A percentile compares a stretch with the other conserved stretches of the same genome.
Conservation (phyloP, 2,113 vertebrate species). For the Malaclemys terrapin region DNA sequence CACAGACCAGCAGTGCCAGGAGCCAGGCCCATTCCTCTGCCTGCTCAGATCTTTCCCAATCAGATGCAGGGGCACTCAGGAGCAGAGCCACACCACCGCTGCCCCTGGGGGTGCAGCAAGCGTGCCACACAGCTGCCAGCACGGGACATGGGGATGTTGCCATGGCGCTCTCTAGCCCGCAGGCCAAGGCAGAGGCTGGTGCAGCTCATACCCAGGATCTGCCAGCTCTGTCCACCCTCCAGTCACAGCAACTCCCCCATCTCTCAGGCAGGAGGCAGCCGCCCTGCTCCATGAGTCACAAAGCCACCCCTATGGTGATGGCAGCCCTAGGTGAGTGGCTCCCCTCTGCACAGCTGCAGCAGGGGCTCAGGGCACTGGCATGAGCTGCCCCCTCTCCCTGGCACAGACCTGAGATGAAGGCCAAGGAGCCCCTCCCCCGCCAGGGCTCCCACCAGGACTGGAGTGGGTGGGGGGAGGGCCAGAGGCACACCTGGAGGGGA, state of each 20-base stretch:
- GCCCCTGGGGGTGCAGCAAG: too few relatives aligned
- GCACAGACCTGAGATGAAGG: neutral
- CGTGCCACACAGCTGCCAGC: too few relatives aligned
- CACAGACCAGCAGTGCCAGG: constrained; percentile 64
- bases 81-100: too few relatives aligned
- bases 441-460: neutral
- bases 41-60: constrained; percentile 18
- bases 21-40: neutral
- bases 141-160: neutral
- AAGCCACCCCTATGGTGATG: neutral
- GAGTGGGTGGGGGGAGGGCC: neutral
- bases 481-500: constrained; percentile 31
- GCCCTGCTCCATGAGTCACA: neutral
- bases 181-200: neutral
- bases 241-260: neutral
- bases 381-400: neutral
- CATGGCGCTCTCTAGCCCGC: accelerated
- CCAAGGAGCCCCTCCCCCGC: neutral
- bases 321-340: too few relatives aligned
- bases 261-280: neutral
- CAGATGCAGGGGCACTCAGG: neutral
- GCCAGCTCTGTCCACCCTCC: neutral
- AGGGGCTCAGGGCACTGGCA: neutral
- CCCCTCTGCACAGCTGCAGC: too few relatives aligned
- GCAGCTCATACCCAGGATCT: neutral